Base-by-base conservation (phyloP, 2,888 invertebrate genomes). In the Pollenia amentaria region DNA sequence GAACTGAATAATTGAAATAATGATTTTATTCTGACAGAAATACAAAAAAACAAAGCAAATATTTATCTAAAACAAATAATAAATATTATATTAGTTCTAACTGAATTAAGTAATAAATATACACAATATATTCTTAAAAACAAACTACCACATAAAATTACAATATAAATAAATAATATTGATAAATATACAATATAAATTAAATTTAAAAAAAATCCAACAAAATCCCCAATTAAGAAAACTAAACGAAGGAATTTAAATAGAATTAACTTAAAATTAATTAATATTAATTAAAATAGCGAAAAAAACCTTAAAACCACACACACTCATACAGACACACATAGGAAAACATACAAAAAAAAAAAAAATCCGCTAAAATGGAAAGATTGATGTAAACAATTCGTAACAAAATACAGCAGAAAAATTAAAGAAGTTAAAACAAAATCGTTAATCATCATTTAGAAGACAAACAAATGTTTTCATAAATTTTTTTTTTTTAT, bases 231-330 rank as follows among this genome's bases (percentile, higher is more conserved):
- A 84, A 81, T 87, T 87, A 87, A 84, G 62, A 73, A 84, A 87
- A 87, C 80, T 81, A 87, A 87, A 84, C 87, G 84, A 87, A 87
- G 87, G 87, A 87, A 87, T 87, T 87, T 87, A 87, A 87, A 87
- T 87, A 87, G 87, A 57, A 84, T 77, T 84, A 84, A 86, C 57
- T 67, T 79, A 69, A 55, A 69, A 80, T 57, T 75, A 82, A 76
- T 72, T 70, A 57, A 75, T 10, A 65, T 78, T 51, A 84, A 87
- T 65, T 70, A 62, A 62, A 40, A 62, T 53, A 84, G 18, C 40
- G 57, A 72, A 64, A 60, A 65, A 75, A 62, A 79, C 87, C 82
- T 21, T 70, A 60, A 69, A 87, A 65, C 85, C 38, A 65, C 53
- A 81, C 3, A 67, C 42, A 75, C 55, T 16, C 21, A 44, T 38